Conservation (phyloP, 2,888 invertebrate genomes). For the Lepidonotus clava region DNA sequence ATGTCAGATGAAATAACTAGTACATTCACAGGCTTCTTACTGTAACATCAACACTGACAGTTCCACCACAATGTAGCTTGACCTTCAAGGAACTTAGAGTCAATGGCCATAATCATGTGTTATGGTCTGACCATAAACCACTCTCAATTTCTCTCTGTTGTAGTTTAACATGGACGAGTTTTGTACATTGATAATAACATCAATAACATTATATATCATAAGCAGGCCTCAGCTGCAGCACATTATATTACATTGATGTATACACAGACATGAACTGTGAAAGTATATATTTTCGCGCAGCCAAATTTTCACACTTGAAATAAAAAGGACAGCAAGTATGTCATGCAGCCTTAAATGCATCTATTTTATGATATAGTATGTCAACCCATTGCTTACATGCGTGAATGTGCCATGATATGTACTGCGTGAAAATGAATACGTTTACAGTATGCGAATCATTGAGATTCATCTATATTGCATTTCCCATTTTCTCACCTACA, state of each 20-base stretch:
- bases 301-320: too few species aligned
- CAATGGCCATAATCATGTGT: not conserved
- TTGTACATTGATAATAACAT: slow-evolving; percentile 16
- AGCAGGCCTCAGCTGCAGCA: not conserved
- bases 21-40: not conserved
- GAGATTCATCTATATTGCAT: too few species aligned
- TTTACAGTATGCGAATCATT: too few species aligned
- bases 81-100: not conserved
- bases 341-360: not conserved
- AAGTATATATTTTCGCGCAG: too few species aligned
- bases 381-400: too few species aligned
- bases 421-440: too few species aligned
- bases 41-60: slow-evolving; percentile 1
- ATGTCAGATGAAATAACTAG: not conserved
- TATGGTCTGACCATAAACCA: not conserved
- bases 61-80: not conserved
- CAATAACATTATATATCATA: not conserved
- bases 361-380: not conserved
- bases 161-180: slow-evolving; percentile 26
- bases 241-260: not conserved
- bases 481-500: too few species aligned
- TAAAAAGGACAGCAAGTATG: too few species aligned
- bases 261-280: too few species aligned
- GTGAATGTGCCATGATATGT: too few species aligned
- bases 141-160: slow-evolving; percentile 3